These are phyloP conservation scores for Suricata suricatta DNA, from an alignment of 2,113 vertebrate species.

Conservation along the genomic window DNA sequence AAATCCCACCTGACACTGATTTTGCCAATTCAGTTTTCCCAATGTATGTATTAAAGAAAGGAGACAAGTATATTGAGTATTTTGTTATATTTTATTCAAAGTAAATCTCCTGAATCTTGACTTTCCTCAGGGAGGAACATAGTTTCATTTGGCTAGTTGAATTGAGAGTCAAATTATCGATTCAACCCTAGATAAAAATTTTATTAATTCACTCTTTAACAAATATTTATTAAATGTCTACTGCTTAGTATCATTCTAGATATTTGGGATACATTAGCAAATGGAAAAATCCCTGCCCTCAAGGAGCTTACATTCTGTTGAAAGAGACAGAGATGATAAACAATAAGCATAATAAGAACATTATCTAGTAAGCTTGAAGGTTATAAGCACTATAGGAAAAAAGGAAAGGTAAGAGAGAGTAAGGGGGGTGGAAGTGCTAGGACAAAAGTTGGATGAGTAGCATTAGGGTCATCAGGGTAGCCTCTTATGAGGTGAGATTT, in stretches of 20 bases:
- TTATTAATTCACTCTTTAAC: not conserved
- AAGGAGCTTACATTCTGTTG: not conserved
- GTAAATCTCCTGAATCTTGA: not conserved
- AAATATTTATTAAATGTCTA: not conserved
- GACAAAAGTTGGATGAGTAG: not conserved
- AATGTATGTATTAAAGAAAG: not conserved
- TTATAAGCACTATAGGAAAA: not conserved
- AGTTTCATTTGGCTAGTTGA: not conserved
- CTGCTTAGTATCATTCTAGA: not conserved
- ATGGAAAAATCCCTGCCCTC: not conserved
- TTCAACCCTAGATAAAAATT: not conserved
- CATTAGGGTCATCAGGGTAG: not conserved
- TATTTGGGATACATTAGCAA: not conserved
- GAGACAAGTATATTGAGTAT: not conserved
- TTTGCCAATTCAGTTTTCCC: not conserved
- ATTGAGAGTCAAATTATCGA: not conserved
- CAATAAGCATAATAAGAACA: not conserved
- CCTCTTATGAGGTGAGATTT: not conserved
- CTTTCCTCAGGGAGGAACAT: not conserved
- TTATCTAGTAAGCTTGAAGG: not conserved
- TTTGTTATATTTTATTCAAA: not conserved
- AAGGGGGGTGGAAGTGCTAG: not conserved
- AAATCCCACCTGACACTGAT: not conserved
- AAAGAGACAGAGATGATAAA: not conserved
- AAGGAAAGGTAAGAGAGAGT: not conserved